phyloP scores from a whole-genome alignment of 2,113 vertebrate genomes.

The Aegotheles bennettii region DNA sequence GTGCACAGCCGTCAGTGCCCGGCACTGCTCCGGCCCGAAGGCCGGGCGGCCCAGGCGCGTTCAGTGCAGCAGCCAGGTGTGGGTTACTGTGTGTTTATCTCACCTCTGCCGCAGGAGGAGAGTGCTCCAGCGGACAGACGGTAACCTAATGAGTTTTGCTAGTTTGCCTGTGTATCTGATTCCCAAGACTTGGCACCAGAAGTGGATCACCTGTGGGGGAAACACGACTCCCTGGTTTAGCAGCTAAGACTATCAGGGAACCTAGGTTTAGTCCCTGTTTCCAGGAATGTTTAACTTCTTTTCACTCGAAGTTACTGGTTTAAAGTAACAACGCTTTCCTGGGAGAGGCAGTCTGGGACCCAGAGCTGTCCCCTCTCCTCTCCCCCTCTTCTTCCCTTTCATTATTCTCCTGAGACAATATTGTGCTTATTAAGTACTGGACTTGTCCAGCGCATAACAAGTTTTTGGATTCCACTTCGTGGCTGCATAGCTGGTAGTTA shows the following conservation, averaged over 20 bases:
- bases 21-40: neutral
- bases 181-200: conserved; percentile 7
- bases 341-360: neutral
- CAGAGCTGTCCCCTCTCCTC: neutral
- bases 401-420: neutral
- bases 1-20: fast-evolving
- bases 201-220: neutral
- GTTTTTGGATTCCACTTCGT: neutral
- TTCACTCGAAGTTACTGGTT: neutral
- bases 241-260: neutral
- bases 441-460: neutral
- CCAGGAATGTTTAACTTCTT: neutral
- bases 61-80: neutral
- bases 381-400: too few species aligned
- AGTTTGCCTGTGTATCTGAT: conserved; percentile 32
- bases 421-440: neutral
- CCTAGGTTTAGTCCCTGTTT: neutral
- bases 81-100: neutral
- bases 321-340: neutral
- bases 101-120: neutral
- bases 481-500: neutral
- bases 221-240: neutral
- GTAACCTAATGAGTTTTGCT: conserved; percentile 36
- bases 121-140: neutral
- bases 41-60: neutral